Percentiles rank a stretch among this genome's conserved stretches.
phyloP scores from a whole-genome alignment of 2,888 invertebrate genomes.

The Eupithecia insigniata region DNA sequence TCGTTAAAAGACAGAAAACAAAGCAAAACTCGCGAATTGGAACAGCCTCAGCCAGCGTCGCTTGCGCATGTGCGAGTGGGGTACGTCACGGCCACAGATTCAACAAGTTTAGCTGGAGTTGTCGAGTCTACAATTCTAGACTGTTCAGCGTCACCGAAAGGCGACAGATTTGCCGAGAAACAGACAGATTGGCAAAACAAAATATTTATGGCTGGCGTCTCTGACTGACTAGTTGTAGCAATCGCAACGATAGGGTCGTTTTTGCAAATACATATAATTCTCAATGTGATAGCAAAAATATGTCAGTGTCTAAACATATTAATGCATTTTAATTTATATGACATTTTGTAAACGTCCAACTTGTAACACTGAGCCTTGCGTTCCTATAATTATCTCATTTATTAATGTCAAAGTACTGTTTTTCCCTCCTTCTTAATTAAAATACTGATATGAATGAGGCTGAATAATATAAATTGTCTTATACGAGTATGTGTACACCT shows the following conservation, averaged over 20 bases:
- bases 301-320: neutral
- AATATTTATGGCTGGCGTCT: neutral
- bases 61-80: conserved; percentile 59
- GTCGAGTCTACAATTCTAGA: neutral
- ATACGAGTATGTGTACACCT: too few species aligned
- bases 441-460: neutral
- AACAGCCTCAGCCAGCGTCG: conserved; percentile 50
- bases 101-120: neutral
- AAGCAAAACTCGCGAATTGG: conserved; percentile 54
- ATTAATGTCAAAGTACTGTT: too few species aligned
- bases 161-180: neutral
- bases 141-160: neutral
- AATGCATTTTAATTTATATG: neutral
- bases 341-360: neutral
- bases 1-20: conserved; percentile 44
- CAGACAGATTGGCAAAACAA: neutral
- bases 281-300: neutral
- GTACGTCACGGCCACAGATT: conserved; percentile 72
- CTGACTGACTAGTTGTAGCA: neutral
- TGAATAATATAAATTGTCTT: too few species aligned
- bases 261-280: neutral
- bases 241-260: neutral
- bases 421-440: neutral
- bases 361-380: too few species aligned
- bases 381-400: too few species aligned